These are phyloP conservation scores for Ips nitidus DNA, from an alignment of 1,140 invertebrate species.

Conservation along the genomic window DNA sequence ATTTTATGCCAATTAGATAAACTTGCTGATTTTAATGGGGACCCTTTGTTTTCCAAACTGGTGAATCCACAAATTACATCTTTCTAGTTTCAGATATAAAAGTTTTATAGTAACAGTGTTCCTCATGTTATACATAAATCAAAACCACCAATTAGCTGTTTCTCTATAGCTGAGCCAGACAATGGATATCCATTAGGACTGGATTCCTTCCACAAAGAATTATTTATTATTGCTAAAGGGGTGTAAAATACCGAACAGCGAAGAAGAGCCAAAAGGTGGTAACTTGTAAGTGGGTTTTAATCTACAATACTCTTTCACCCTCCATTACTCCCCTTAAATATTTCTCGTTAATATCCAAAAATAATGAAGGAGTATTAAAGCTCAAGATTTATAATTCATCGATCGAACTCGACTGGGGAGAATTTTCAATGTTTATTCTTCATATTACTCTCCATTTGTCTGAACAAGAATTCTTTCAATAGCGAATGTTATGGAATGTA, in stretches of 20 bases:
- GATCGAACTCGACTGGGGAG: not conserved
- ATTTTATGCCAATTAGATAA: conserved; percentile 34
- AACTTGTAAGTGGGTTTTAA: conserved; percentile 4
- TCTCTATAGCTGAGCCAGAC: conserved; percentile 5
- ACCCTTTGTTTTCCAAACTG: conserved; percentile 17
- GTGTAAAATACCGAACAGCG: not conserved
- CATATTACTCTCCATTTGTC: conserved; percentile 1
- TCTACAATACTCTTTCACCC: conserved; percentile 1
- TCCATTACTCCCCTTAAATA: conserved; percentile 1
- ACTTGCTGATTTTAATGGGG: conserved; percentile 27
- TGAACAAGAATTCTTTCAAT: not conserved
- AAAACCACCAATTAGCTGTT: conserved; percentile 6
- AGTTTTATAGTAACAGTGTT: no score
- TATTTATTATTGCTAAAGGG: conserved; percentile 15
- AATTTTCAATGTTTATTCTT: not conserved
- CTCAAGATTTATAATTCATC: not conserved
- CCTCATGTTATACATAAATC: conserved; percentile 4
- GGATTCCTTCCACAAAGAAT: conserved; percentile 11
- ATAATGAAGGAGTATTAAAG: not conserved
- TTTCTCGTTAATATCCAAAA: conserved; percentile 11
- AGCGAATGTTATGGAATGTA: not conserved
- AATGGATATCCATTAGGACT: conserved; percentile 12
- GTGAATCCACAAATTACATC: no score
- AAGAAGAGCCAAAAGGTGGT: conserved; percentile 3
- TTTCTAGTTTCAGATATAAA: no score